These are phyloP conservation scores for Myiagra hebetior DNA, from an alignment of 2,113 vertebrate species.

Conservation along the genomic window DNA sequence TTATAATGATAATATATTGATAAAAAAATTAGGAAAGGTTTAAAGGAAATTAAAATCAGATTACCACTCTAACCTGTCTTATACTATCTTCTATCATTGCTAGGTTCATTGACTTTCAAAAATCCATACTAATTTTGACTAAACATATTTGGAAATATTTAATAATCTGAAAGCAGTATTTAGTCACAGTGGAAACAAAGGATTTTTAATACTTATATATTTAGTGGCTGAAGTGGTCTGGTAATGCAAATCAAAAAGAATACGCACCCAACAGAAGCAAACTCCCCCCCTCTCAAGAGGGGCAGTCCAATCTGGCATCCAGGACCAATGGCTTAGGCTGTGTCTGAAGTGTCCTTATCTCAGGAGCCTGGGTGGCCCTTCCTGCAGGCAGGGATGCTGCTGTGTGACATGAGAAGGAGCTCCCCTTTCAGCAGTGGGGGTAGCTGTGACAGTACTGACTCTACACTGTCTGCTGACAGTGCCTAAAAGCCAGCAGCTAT, in stretches of 20 bases:
- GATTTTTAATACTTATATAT: background rate
- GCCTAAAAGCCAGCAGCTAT: background rate
- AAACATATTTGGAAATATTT: background rate
- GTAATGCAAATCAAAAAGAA: background rate
- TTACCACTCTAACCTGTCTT: background rate
- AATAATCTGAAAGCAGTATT: background rate
- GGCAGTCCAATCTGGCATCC: background rate
- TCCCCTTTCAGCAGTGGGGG: background rate
- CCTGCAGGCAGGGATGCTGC: background rate
- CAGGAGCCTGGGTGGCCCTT: background rate
- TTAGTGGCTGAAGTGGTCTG: background rate
- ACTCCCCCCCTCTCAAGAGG: background rate
- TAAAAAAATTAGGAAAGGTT: background rate
- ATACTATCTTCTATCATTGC: background rate
- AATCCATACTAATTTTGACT: background rate
- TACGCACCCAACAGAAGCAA: background rate
- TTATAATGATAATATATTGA: background rate
- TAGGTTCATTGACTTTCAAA: background rate
- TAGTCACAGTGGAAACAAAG: background rate
- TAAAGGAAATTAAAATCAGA: background rate
- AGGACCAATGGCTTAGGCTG: background rate
- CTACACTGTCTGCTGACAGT: background rate
- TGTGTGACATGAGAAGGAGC: background rate
- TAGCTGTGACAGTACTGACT: background rate
- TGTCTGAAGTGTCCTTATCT: background rate